Evolutionary conservation across 2,113 vertebrate species (phyloP), one percentile per base, ranked within the genome.

Genomic region (Thryonomys swinderianus): DNA sequence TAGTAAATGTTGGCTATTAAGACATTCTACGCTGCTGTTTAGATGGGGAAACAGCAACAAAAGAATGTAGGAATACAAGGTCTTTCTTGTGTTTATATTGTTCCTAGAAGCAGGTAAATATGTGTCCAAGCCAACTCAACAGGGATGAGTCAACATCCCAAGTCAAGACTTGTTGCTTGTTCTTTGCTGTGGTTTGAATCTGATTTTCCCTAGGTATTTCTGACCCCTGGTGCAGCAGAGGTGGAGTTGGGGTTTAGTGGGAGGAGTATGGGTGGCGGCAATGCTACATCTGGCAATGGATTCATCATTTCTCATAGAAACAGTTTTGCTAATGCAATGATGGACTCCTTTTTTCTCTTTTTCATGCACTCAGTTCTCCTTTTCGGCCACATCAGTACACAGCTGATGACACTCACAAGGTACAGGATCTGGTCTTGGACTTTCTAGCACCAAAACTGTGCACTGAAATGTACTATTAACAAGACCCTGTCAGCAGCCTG

Each of bases 371-470:
- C 5, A 0, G 10, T 51, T 51, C 27, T 25, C 51, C 2, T 89
- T 83, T 27, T 7, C n/a, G 53, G 12, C 1, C 10, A 21, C 10
- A 40, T 2, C 30, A 5, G 9, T 5, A 14, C 53, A 14, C 2
- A 32, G 23, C n/a, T 21, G 3, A 13, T 4, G 13, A 30, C 0
- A 1, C 8, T 53, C 9, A 12, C 16, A 7, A 27, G 64, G 34
- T 4, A 1, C 9, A 62, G 42, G n/a, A 34, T n/a, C 14, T 23
- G 8, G 13, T 18, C 67, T 73, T 42, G 3, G 48, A 40, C 4
- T 32, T 51, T 45, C 14, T 61, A 80, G 66, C 8, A 25, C 34
- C 51, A 74, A 11, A 83, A 25, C 3, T 40, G 53, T 45, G 20
- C 27, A 27, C 27, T 32, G 45, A 83, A 89, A 64, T 32, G 62